These are phyloP conservation scores for Campylomormyrus numenius DNA, from an alignment of 2,113 vertebrate species.

Conservation along the genomic window DNA sequence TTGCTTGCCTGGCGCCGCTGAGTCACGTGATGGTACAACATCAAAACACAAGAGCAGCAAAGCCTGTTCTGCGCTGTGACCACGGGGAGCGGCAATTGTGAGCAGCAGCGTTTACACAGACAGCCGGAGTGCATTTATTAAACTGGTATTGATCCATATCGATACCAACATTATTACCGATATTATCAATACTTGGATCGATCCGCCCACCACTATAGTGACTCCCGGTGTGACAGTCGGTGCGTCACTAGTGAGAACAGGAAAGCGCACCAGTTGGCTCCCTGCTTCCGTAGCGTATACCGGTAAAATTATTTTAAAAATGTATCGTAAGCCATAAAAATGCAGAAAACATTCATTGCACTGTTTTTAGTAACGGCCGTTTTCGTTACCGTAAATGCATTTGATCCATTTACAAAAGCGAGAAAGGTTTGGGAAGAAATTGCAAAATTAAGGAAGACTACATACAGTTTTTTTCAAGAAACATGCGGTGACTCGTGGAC, in stretches of 20 bases:
- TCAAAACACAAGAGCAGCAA: too few relatives aligned
- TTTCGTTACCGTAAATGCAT: slow-evolving; percentile 38
- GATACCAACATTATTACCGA: too few relatives aligned
- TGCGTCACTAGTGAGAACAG: neutral
- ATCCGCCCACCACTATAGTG: too few relatives aligned
- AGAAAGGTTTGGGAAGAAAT: slow-evolving; percentile 28
- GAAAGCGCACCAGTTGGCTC: neutral
- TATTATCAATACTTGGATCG: too few relatives aligned
- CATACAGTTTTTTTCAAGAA: slow-evolving; percentile 54
- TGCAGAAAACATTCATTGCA: neutral
- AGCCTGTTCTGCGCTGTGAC: too few relatives aligned
- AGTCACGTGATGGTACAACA: too few relatives aligned
- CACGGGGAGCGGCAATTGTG: too few relatives aligned
- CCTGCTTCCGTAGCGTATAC: neutral
- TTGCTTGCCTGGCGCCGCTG: too few relatives aligned
- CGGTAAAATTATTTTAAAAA: neutral
- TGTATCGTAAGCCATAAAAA: neutral
- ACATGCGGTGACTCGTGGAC: slow-evolving; percentile 52
- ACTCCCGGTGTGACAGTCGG: neutral
- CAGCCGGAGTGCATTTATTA: too few relatives aligned
- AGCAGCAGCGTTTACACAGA: too few relatives aligned
- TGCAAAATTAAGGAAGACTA: slow-evolving; percentile 36
- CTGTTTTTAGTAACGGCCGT: neutral
- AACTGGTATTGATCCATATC: too few relatives aligned
- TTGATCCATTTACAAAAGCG: slow-evolving; percentile 53